Evolutionary conservation across 1,140 invertebrate genomes (phyloP), one percentile per base, ranked within the genome.

Genomic region (Achroia grisella): DNA sequence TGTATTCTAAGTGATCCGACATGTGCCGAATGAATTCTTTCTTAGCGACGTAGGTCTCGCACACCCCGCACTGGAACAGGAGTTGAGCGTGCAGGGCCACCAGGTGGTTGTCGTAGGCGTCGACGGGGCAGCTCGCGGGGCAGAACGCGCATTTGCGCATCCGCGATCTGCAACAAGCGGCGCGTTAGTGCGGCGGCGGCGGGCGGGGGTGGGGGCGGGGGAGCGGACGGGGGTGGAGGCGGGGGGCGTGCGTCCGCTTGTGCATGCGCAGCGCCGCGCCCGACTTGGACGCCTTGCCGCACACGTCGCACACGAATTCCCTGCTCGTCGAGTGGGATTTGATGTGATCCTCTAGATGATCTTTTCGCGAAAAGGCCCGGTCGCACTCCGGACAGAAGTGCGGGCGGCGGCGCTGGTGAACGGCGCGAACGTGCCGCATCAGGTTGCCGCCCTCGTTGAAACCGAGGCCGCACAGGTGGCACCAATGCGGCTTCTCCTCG

Each of bases 281-380:
- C n/a, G 68, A 68, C 28, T 69, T 71, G 3, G 56, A 70, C 2
- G 67, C 64, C 23, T 57, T 60, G 1, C 76, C 74, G 51, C 79
- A 83, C 2, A 51, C 14, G 13, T 73, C 71, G 64, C 91, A 92
- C 9, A 87, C 72, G 58, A 88, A 90, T 3, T 89, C 88, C 41
- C 88, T 86, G 44, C 86, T 79, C 1, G 86, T 86, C 2, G 84
- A 87, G 62, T 91, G 90, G 2, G 89, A 58, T 2, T 36, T 45
- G 40, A 48, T 75, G 78, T 50, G 87, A 13, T 78, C 79, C 0
- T 72, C 56, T 2, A 89, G 48, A 8, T 88, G 87, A 13, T 61
- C 71, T 1, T 55, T 74, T 1, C 87, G 70, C 2, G 88, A 82
- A 64, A 89, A 89, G 0, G 62, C 51, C 27, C 86, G 86, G 4